Evolutionary conservation across 35 echinoderm and acorn worm species (phyloP).

Genomic region (Lytechinus pictus): DNA sequence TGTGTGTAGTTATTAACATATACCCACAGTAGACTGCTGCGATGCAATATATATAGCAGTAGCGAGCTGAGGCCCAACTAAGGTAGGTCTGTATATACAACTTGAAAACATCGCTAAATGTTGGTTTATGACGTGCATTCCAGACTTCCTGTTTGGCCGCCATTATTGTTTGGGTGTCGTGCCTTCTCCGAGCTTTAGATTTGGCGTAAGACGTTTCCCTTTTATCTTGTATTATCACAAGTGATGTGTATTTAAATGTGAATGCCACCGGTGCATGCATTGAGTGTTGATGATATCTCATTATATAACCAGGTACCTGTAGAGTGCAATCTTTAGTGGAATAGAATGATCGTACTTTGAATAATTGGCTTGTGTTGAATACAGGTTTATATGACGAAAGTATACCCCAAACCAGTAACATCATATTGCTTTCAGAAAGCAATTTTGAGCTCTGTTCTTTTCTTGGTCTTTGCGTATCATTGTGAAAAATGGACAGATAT

Average conservation of each 20-base stretch:
- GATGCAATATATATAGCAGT: background rate
- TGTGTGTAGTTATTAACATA: conserved; percentile 14
- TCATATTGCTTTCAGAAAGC: background rate
- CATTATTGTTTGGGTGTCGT: background rate
- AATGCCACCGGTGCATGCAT: background rate
- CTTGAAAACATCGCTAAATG: background rate
- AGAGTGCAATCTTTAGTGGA: background rate
- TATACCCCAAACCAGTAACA: background rate
- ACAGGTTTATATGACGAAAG: too few relatives aligned
- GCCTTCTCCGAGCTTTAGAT: background rate
- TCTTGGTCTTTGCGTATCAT: background rate
- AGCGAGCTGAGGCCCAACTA: background rate
- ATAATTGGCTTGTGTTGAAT: too few relatives aligned
- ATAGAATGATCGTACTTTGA: too few relatives aligned
- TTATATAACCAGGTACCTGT: background rate
- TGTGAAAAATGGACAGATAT: too few relatives aligned
- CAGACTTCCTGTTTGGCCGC: background rate
- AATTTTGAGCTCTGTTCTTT: background rate
- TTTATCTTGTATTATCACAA: background rate
- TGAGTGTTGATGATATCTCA: background rate
- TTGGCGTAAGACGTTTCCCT: background rate
- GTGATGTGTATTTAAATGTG: background rate
- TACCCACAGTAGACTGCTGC: background rate
- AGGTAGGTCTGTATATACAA: conserved; percentile 10
- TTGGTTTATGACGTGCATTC: background rate